Percentiles rank a stretch among this genome's conserved stretches.
These are phyloP conservation scores for Plestiodon gilberti DNA, from an alignment of 2,113 vertebrate genomes.

Conservation along the genomic window DNA sequence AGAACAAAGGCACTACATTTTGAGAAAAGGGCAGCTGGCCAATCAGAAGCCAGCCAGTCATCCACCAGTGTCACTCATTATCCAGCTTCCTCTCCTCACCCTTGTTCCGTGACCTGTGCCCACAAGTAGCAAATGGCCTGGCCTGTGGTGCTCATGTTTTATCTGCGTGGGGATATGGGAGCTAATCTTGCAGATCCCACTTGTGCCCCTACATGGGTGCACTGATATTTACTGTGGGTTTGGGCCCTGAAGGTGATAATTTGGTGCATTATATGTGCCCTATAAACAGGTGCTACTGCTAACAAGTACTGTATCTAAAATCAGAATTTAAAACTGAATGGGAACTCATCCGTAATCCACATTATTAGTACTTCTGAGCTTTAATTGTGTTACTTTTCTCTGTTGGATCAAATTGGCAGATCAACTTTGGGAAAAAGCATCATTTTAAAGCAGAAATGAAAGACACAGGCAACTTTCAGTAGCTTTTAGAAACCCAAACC, in stretches of 20 bases:
- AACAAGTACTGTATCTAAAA: background rate
- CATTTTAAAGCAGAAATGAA: background rate
- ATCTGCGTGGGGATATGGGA: background rate
- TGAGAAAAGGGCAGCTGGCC: background rate
- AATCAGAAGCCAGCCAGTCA: background rate
- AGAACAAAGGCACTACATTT: background rate
- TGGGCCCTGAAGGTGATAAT: background rate
- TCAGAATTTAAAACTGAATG: slow-evolving; percentile 8
- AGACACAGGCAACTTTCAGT: background rate
- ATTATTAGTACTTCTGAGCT: slow-evolving; percentile 8
- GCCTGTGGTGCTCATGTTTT: background rate
- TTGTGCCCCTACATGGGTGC: background rate
- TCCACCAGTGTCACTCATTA: background rate
- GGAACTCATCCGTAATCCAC: background rate
- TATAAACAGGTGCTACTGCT: background rate
- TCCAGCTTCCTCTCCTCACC: background rate
- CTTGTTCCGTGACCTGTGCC: background rate
- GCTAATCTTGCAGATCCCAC: background rate
- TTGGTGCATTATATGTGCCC: background rate
- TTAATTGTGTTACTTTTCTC: background rate
- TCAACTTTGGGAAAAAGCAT: background rate
- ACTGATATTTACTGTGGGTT: background rate
- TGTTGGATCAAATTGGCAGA: background rate
- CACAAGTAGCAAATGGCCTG: background rate
- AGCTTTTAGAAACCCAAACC: background rate